Evolutionary conservation across 2,797 vertebrate genomes (phyloP), one percentile per base, ranked within the genome.

Genomic region (Clarias platycephalus): DNA sequence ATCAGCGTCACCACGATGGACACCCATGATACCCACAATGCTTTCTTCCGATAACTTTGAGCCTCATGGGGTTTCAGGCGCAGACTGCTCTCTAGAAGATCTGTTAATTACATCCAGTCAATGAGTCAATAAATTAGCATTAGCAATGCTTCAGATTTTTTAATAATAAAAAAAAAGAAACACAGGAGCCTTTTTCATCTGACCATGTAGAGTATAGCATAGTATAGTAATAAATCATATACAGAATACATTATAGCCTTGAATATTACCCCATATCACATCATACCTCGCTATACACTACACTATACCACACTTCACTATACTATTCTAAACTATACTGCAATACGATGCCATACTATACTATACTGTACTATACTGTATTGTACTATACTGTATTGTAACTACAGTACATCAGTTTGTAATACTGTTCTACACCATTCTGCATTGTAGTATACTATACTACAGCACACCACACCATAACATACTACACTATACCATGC

Each of bases 21-120:
- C 82, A 95, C 93, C 97, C 96, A 98, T 86, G 97, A 99, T 89
- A 99, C 96, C 97, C 97, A 98, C 91, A 99, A 91, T 0, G 97
- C 97, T 92, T 98, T 99, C 95, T 97, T 98, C 88, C 98, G 95
- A 94, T 98, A 99, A 90, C 94, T 97, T 92, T 99, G 98, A 18
- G 98, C 98, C 94, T 99, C 98, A 0, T 99, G 97, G 74, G 98
- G 98, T 93, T 99, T 99, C 90, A 99, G 96, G 22, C 96, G 96
- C 90, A 96, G 97, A 89, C 98, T 99, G 96, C 98, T 99, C 93
- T 99, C 97, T 93, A 99, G 95, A 83, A 99, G 96, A 93, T 97
- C 98, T 99, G 94, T 88, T 84, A 64, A 78, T 34, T 49, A 72
- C 63, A 81, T 31, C 37, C 64, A 34, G 49, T 90, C 49, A 93